Evolutionary conservation across 2,888 invertebrate species (phyloP).

Genomic region (Apamea monoglypha): DNA sequence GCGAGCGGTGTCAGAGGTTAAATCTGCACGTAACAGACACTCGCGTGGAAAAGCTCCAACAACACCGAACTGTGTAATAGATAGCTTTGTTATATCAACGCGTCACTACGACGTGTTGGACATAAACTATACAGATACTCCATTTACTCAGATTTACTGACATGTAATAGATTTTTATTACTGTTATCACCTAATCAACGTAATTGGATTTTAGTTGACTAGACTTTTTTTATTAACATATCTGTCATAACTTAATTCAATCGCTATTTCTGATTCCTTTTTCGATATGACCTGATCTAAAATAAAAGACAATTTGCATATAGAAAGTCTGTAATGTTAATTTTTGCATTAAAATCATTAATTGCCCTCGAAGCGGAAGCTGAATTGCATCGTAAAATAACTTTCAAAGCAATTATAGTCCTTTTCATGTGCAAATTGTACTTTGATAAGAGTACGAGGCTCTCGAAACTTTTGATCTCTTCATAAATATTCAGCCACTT

Average conservation of each 20-base stretch:
- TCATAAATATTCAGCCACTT: conserved; percentile 86
- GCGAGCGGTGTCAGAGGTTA: conserved; percentile 71
- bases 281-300: conserved; percentile 58
- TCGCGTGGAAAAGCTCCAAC: conserved; percentile 26
- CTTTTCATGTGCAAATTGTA: conserved; percentile 77
- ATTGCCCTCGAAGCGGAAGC: conserved; percentile 71
- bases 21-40: conserved; percentile 48
- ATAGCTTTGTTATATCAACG: conserved; percentile 46
- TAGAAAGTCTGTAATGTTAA: conserved; percentile 76
- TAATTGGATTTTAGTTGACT: conserved; percentile 48
- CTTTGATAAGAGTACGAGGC: conserved; percentile 73
- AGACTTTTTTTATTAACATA: conserved; percentile 28
- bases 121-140: conserved; percentile 28
- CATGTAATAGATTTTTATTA: conserved; percentile 50
- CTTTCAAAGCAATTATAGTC: conserved; percentile 83
- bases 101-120: conserved; percentile 12
- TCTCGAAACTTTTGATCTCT: conserved; percentile 78
- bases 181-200: conserved; percentile 31
- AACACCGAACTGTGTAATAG: conserved; percentile 25
- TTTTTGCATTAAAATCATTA: conserved; percentile 72
- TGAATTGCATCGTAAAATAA: conserved; percentile 77
- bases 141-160: conserved; percentile 33
- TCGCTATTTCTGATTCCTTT: conserved; percentile 41
- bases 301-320: conserved; percentile 76
- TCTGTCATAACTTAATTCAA: conserved; percentile 32